A percentile compares a stretch with the other conserved stretches of the same genome.
phyloP scores from a whole-genome alignment of 2,113 vertebrate species.

The Prunella fulvescens region DNA sequence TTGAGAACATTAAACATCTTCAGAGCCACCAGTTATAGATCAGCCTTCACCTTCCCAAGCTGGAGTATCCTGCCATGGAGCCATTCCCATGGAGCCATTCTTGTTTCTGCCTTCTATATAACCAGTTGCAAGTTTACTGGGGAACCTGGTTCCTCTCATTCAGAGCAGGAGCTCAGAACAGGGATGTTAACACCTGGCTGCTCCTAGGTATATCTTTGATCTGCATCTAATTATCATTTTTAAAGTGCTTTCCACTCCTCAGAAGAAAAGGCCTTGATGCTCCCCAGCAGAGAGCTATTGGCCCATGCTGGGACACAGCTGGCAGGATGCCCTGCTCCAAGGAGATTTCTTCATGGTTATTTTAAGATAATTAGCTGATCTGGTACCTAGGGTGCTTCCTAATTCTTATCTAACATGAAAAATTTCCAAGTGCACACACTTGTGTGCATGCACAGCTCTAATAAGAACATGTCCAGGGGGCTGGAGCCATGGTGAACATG shows the following conservation, averaged over 20 bases:
- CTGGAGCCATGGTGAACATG: not conserved
- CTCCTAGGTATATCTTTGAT: not conserved
- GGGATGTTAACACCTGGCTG: not conserved
- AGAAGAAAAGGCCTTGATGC: not conserved
- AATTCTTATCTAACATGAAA: conserved; percentile 1
- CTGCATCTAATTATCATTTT: not conserved
- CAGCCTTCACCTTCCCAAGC: not conserved
- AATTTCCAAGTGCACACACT: not conserved
- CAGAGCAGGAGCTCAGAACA: not conserved
- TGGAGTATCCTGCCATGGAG: not conserved
- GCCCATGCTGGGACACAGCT: not conserved
- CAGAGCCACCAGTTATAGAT: not conserved
- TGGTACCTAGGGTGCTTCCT: not conserved
- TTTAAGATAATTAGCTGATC: conserved; percentile 22
- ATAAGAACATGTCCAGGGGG: accelerated
- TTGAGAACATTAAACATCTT: not conserved
- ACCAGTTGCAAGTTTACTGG: not conserved
- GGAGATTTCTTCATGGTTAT: not conserved
- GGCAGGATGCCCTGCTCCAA: not conserved
- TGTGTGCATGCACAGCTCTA: not conserved
- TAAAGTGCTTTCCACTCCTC: not conserved
- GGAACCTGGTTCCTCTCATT: not conserved
- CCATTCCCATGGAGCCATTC: too few species aligned
- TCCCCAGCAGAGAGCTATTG: not conserved
- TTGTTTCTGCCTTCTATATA: not conserved